A percentile compares a stretch with the other conserved stretches of the same genome.
Conservation (phyloP, 2,113 vertebrate species). For the Rhombomys opimus region DNA sequence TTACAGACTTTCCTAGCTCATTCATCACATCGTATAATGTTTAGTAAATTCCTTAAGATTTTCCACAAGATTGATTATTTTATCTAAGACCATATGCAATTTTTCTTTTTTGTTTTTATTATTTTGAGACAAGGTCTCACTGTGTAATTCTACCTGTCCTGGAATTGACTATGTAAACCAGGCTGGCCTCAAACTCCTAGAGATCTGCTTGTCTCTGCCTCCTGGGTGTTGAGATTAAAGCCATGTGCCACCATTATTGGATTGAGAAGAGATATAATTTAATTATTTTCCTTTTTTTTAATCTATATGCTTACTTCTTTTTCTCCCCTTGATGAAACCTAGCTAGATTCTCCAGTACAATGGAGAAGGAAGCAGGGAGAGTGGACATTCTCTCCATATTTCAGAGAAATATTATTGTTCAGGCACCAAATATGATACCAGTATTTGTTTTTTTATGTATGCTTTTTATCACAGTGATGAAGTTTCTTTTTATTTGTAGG, state of each 20-base stretch:
- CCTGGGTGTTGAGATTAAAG: background rate
- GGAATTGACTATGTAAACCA: background rate
- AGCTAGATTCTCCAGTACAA: background rate
- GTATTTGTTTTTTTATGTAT: background rate
- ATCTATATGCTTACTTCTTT: background rate
- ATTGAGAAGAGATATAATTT: background rate
- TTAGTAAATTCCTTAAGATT: background rate
- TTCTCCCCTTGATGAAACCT: background rate
- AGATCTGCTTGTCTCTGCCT: background rate
- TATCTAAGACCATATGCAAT: background rate
- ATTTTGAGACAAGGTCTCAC: background rate
- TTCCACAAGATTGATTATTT: background rate
- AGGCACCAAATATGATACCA: background rate
- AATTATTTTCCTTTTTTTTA: background rate
- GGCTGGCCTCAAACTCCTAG: background rate
- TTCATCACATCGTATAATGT: background rate
- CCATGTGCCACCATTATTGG: background rate
- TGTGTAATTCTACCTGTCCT: background rate
- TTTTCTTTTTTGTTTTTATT: background rate
- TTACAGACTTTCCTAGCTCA: background rate
- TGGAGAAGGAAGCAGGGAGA: background rate
- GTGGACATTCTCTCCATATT: background rate
- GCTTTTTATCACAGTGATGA: background rate
- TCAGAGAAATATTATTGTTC: background rate
- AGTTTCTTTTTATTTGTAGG: background rate